These are phyloP conservation scores for Ormyrus rosae DNA, from an alignment of 2,888 invertebrate genomes.

Conservation along the genomic window DNA sequence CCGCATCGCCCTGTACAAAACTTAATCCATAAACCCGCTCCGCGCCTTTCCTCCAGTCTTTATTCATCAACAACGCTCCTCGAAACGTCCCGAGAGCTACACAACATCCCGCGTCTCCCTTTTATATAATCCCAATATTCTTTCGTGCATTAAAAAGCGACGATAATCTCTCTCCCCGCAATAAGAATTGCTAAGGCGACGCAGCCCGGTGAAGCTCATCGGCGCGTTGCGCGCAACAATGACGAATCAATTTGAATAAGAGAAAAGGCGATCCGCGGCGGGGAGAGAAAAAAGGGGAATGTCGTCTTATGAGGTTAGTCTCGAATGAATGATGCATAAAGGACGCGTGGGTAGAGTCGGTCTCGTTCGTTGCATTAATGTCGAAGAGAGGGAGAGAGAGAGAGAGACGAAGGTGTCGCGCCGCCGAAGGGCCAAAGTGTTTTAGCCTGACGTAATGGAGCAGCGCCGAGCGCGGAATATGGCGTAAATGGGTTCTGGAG, in stretches of 20 bases:
- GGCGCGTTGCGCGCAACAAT: slow-evolving; percentile 4
- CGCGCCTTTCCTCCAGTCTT: no score
- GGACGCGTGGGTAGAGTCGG: background rate
- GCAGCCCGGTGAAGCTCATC: background rate
- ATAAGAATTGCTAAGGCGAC: slow-evolving; percentile 21
- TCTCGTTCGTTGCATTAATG: background rate
- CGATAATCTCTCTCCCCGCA: slow-evolving; percentile 10
- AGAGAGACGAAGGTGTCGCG: background rate
- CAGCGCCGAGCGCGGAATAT: no score
- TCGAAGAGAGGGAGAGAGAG: slow-evolving; percentile 2
- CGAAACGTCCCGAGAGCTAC: no score
- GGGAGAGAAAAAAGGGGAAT: no score
- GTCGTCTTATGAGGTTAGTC: no score
- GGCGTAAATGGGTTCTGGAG: no score
- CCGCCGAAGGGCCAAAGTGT: background rate
- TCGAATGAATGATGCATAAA: background rate
- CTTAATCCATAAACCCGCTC: no score
- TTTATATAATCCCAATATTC: slow-evolving; percentile 1
- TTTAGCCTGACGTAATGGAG: slow-evolving; percentile 2
- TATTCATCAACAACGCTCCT: no score
- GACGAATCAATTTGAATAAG: slow-evolving; percentile 33
- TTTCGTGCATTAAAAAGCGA: slow-evolving; percentile 18
- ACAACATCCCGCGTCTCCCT: no score
- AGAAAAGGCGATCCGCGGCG: background rate
- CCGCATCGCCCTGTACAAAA: no score